These are phyloP conservation scores for Sylvietta virens DNA, from an alignment of 2,113 vertebrate species.

Conservation along the genomic window DNA sequence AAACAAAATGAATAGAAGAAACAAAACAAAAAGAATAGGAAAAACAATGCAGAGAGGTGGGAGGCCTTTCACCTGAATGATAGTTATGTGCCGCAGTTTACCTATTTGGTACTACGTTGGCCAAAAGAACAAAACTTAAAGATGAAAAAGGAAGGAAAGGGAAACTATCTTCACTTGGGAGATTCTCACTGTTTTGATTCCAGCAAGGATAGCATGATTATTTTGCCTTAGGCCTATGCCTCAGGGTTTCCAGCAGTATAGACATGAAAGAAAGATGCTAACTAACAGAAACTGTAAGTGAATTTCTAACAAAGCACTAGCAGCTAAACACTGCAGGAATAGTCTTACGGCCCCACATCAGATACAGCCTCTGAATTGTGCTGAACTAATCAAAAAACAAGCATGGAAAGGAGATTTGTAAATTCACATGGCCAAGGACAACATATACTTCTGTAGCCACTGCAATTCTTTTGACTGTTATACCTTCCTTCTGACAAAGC, in stretches of 20 bases:
- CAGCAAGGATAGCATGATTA: background rate
- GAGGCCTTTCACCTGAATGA: rapidly evolving
- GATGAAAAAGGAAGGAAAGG: background rate
- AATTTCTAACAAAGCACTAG: background rate
- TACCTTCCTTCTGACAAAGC: background rate
- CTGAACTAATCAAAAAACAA: background rate
- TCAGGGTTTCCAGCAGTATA: background rate
- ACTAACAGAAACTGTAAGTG: background rate
- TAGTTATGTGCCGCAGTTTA: background rate
- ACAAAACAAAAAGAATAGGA: background rate
- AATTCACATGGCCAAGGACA: background rate
- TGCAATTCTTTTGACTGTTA: background rate
- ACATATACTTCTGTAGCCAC: background rate
- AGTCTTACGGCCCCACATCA: background rate
- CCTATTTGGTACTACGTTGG: background rate
- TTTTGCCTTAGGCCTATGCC: background rate
- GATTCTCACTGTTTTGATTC: background rate
- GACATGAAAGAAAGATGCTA: background rate
- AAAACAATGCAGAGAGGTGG: background rate
- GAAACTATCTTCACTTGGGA: background rate
- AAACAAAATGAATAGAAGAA: background rate
- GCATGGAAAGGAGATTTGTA: background rate
- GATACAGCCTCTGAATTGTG: background rate
- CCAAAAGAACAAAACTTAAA: background rate
- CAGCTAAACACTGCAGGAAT: background rate